These are phyloP conservation scores for Aphidoletes aphidimyza DNA, from an alignment of 2,888 invertebrate species.

Conservation along the genomic window DNA sequence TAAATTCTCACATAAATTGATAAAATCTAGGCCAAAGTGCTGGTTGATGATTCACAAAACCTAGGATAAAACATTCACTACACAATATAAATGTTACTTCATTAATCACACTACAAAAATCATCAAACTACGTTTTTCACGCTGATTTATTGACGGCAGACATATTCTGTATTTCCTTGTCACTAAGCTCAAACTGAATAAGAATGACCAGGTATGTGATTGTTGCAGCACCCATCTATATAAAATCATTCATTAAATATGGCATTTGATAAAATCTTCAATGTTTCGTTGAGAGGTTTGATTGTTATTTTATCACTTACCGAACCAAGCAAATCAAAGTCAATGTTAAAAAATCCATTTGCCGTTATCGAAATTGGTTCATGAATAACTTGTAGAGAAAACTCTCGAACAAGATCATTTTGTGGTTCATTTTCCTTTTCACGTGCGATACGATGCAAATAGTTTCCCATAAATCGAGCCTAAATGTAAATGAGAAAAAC, in stretches of 20 bases:
- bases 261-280: too few relatives aligned
- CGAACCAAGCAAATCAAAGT: constrained; percentile 63
- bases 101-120: not conserved
- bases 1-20: too few relatives aligned
- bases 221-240: constrained; percentile 38
- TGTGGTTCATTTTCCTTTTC: constrained; percentile 59
- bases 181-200: constrained; percentile 40
- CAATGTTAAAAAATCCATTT: constrained; percentile 64
- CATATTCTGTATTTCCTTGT: constrained; percentile 45
- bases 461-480: not conserved
- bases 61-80: too few relatives aligned
- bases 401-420: constrained; percentile 64
- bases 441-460: not conserved
- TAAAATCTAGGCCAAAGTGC: too few relatives aligned
- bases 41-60: too few relatives aligned
- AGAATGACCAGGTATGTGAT: constrained; percentile 30
- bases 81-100: not conserved
- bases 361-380: constrained; percentile 64
- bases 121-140: not conserved
- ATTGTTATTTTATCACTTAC: constrained; percentile 60
- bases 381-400: constrained; percentile 64
- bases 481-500: not conserved
- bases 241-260: not conserved
- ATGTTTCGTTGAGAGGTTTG: too few relatives aligned
- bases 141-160: not conserved